Base-by-base conservation (phyloP, 2,888 invertebrate genomes). In the Arctia plantaginis region DNA sequence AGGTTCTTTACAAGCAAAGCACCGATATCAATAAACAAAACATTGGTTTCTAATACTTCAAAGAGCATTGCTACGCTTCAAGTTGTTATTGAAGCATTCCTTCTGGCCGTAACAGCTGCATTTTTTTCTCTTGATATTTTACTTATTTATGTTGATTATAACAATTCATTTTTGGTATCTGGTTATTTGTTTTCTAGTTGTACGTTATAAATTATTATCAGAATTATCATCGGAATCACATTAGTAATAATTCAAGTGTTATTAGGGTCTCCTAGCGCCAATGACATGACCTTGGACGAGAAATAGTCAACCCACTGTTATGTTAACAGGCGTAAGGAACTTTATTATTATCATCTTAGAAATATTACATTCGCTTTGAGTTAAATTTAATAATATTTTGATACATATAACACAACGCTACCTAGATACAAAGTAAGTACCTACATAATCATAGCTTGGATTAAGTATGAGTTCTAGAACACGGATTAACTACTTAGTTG, bases 41-140 rank as follows among this genome's bases (percentile, higher is more conserved):
- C 59, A 72, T 23, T 83, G 88, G 88, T 90, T 89, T 89, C 87
- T 87, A 84, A 83, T 86, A 92, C 92, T 90, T 94, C 94, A 95
- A 94, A 94, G 93, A 87, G 87, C 84, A 80, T 81, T 80, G 81
- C 80, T 81, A 85, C 81, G 82, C 84, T 85, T 88, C 86, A 83
- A 86, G 83, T 86, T 87, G 87, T 85, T 90, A 94, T 91, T 94
- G 93, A 94, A 91, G 87, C 83, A 83, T 88, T 85, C 91, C 92
- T 92, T 88, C 86, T 91, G 92, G 85, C 51, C 39, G 70, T 67
- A 51, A 76, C 85, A 83, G 82, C 79, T 83, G 84, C 70, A 75
- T 78, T 82, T 82, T 82, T 80, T 82, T 79, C 77, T 73, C 64
- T 78, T 74, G 73, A 81, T 66, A 76, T 75, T 69, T 74, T 66